Percentiles rank a stretch among this genome's conserved stretches.
Evolutionary conservation across 1,140 invertebrate genomes (phyloP).

Genomic region (Drosophila melanogaster): Release_6_plus_ISO1_MT NT_033777.3:13901501-13902000

Average conservation of each 20-base stretch:
- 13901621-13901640: constrained; percentile 35
- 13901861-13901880: constrained; percentile 82
- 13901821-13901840: constrained; percentile 71
- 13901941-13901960: constrained; percentile 31
- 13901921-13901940: constrained; percentile 64
- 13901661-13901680: constrained; percentile 57
- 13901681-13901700: constrained; percentile 79
- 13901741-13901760: constrained; percentile 9
- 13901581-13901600: constrained; percentile 58
- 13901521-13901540: constrained; percentile 64
- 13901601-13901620: constrained; percentile 63
- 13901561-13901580: constrained; percentile 77
- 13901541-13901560: constrained; percentile 8
- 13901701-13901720: constrained; percentile 45
- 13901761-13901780: constrained; percentile 11
- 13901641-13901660: constrained; percentile 30
- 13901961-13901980: constrained; percentile 27
- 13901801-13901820: constrained; percentile 49
- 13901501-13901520: constrained; percentile 83
- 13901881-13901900: constrained; percentile 59
- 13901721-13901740: neutral
- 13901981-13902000: neutral
- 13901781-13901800: neutral
- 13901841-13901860: constrained; percentile 76
- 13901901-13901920: constrained; percentile 6